Base-by-base conservation (phyloP, 1,140 invertebrate species). In the Steinernema khuongi region DNA sequence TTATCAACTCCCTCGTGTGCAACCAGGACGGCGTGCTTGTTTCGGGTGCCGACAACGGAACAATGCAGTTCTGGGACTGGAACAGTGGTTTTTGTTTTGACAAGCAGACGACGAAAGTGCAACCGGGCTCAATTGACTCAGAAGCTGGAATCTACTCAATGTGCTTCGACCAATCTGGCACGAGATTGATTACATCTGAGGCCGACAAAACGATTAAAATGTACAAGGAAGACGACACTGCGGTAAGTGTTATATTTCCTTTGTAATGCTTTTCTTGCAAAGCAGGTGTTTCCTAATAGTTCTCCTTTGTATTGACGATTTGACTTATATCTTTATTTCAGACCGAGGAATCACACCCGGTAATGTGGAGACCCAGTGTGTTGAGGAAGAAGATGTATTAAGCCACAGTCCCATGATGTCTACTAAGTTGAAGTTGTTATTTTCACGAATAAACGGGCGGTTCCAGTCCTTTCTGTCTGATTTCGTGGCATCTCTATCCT, bases 181-280 rank as follows among this genome's bases (percentile, higher is more conserved):
- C 91, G 17, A 88, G 97, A 71, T 89, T 99, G 60, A 93, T 99
- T 70, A 97, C 96, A 0, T 93, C 93, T 1, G 97, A 99, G 87
- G 95, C 96, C 2, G 97, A 99, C 86, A 99, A 99, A 88, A 98
- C 95, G 0, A 95, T 99, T 75, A 99, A 99, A 90, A 92, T 99
- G 76, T 99, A 98, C 86, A 96, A 94, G 86, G 95, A 97, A 88
- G 96, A 99, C 87, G 93, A 96, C 29, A 90, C 91, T 68, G 96
- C 96, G 17, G 90, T 91, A 87, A 88, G 88, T 82, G 43, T 68
- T 31, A 14, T 1, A n/a, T 31, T 26, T 22, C 68, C 14, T 79
- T 60, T 80, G 26, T 50, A 26, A 30, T 36, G 30, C 22, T 70
- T 19, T 67, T 2, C 22, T 14, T n/a, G 11, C 19, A 26, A 17